These are phyloP conservation scores for Cryptocheilus praepositus DNA, from an alignment of 2,888 invertebrate species.

Conservation along the genomic window DNA sequence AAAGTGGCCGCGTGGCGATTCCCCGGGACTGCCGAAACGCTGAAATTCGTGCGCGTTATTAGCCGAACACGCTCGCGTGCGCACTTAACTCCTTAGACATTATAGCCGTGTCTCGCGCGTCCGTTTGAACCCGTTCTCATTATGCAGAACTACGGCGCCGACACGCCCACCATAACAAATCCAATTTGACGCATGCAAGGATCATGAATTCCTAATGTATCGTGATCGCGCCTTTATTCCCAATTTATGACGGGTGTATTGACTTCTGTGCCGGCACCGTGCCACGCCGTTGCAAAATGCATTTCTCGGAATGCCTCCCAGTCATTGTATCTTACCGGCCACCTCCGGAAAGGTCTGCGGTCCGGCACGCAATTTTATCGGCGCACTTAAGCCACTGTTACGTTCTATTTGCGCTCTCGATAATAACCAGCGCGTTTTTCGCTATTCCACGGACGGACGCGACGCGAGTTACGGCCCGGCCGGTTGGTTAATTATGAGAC, in stretches of 20 bases:
- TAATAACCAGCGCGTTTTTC: too few relatives aligned
- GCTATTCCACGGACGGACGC: too few relatives aligned
- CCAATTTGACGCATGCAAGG: constrained; percentile 48
- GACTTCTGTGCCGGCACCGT: constrained; percentile 15
- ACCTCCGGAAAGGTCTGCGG: neutral
- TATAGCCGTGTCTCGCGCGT: constrained; percentile 27
- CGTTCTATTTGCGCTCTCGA: too few relatives aligned
- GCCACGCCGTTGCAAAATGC: neutral
- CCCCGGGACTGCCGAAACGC: constrained; percentile 1
- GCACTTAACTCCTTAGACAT: constrained; percentile 8
- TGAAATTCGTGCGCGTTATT: constrained; percentile 16
- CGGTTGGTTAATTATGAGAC: too few relatives aligned
- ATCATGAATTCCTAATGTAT: constrained; percentile 37
- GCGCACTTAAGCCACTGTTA: neutral
- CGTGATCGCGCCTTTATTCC: constrained; percentile 30
- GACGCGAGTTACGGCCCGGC: too few relatives aligned
- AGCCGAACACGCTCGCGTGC: neutral
- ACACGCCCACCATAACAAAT: constrained; percentile 52
- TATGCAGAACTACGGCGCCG: constrained; percentile 43
- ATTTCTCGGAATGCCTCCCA: constrained; percentile 6
- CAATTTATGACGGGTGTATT: constrained; percentile 39
- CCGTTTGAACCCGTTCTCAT: constrained; percentile 34
- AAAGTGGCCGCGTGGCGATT: neutral
- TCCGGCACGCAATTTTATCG: constrained; percentile 3
- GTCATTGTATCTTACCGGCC: constrained; percentile 8